phyloP scores from a whole-genome alignment of 2,888 invertebrate genomes.

The Heliconius ismenius region DNA sequence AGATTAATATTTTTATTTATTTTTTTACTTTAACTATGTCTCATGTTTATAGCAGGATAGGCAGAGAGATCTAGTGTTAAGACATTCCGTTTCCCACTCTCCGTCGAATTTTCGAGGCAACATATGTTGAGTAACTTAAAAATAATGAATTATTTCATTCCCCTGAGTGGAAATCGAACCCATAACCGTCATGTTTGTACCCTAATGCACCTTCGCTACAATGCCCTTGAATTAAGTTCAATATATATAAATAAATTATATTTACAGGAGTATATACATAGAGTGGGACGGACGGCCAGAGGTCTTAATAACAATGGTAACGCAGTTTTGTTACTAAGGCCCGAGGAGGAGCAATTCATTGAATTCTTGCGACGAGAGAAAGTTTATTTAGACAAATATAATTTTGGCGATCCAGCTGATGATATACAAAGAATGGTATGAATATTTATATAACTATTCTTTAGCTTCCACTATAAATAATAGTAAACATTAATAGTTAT shows the following conservation, averaged over 20 bases:
- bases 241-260: neutral
- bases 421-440: slow-evolving; percentile 69
- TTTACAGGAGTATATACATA: slow-evolving; percentile 96
- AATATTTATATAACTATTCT: neutral
- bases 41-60: too few relatives aligned
- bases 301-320: slow-evolving; percentile 95
- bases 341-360: slow-evolving; percentile 96
- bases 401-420: slow-evolving; percentile 60
- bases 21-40: too few relatives aligned
- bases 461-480: neutral
- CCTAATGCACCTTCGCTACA: too few relatives aligned
- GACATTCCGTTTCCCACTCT: too few relatives aligned
- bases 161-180: too few relatives aligned
- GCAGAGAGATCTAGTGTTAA: too few relatives aligned
- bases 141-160: too few relatives aligned
- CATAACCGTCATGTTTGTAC: too few relatives aligned
- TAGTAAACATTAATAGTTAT: neutral
- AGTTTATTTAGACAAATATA: slow-evolving; percentile 94
- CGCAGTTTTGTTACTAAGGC: slow-evolving; percentile 95
- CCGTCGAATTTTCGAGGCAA: too few relatives aligned
- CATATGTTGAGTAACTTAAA: too few relatives aligned
- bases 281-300: slow-evolving; percentile 98
- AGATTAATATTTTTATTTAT: slow-evolving; percentile 37
- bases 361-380: slow-evolving; percentile 93
- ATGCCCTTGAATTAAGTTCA: too few relatives aligned